A percentile compares a stretch with the other conserved stretches of the same genome.
phyloP scores from a whole-genome alignment of 2,888 invertebrate genomes.

The Aphodius granarius region DNA sequence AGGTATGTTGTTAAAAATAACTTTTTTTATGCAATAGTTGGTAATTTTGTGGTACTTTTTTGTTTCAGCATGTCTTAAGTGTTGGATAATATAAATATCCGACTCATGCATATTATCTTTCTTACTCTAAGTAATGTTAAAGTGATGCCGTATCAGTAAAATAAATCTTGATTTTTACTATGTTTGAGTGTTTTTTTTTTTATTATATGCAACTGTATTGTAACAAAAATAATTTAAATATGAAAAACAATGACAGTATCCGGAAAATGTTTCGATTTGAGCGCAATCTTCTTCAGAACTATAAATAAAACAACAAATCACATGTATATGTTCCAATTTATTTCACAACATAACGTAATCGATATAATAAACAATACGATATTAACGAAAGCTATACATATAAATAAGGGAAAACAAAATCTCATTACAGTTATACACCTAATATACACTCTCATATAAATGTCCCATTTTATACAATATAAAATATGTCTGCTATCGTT shows the following conservation, averaged over 20 bases:
- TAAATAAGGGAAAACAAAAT: not conserved
- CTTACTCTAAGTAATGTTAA: not conserved
- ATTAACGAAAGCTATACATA: slow-evolving; percentile 8
- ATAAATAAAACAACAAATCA: not conserved
- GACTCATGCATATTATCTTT: not conserved
- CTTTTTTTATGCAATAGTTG: not conserved
- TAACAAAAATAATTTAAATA: not conserved
- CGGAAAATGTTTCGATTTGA: not conserved
- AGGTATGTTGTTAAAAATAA: slow-evolving; percentile 56
- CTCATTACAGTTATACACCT: not conserved
- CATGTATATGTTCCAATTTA: slow-evolving; percentile 1
- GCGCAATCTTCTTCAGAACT: not conserved
- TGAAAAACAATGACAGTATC: not conserved
- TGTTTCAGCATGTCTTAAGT: slow-evolving; percentile 31
- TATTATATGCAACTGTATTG: too few relatives aligned
- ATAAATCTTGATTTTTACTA: not conserved
- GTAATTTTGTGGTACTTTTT: not conserved
- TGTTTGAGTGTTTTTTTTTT: not conserved
- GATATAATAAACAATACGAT: slow-evolving; percentile 9
- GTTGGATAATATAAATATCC: not conserved
- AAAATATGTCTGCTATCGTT: slow-evolving; percentile 4
- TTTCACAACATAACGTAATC: slow-evolving; percentile 10
- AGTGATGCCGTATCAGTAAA: not conserved
- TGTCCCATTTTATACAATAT: slow-evolving; percentile 6
- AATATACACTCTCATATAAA: slow-evolving; percentile 1